Evolutionary conservation across 2,113 vertebrate genomes (phyloP).

Genomic region (Accipiter cooperii): DNA sequence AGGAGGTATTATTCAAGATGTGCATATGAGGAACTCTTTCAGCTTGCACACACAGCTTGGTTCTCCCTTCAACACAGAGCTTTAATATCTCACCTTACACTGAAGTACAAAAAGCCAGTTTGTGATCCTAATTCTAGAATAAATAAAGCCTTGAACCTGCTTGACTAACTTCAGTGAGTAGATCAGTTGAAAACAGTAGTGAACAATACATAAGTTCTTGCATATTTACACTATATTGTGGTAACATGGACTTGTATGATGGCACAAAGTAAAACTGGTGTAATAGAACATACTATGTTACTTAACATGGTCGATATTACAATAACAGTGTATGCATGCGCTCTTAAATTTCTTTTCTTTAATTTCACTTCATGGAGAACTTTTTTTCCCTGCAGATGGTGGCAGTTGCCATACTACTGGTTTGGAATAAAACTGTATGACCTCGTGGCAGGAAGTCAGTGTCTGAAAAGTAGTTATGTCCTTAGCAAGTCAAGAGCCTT

Average conservation of each 20-base stretch:
- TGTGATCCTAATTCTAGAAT: background rate
- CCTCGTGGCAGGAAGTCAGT: constrained; percentile 89
- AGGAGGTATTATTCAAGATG: background rate
- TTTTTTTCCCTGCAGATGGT: constrained; percentile 78
- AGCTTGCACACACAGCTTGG: background rate
- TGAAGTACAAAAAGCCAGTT: background rate
- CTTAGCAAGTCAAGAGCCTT: constrained; percentile 89
- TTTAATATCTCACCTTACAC: background rate
- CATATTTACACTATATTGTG: background rate
- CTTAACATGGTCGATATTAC: rapidly evolving
- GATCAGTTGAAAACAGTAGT: background rate
- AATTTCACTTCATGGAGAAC: rapidly evolving
- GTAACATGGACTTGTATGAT: rapidly evolving
- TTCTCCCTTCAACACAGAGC: background rate
- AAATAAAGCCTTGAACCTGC: background rate
- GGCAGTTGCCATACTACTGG: constrained; percentile 99
- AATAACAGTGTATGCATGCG: rapidly evolving
- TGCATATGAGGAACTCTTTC: background rate
- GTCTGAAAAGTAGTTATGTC: constrained; percentile 92
- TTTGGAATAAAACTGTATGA: constrained; percentile 95
- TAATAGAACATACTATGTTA: rapidly evolving
- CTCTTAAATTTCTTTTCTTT: rapidly evolving
- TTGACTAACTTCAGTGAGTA: background rate
- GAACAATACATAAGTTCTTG: background rate
- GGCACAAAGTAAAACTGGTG: rapidly evolving